Base-by-base conservation (phyloP, 2,888 invertebrate genomes). In the Tachystola acroxantha region DNA sequence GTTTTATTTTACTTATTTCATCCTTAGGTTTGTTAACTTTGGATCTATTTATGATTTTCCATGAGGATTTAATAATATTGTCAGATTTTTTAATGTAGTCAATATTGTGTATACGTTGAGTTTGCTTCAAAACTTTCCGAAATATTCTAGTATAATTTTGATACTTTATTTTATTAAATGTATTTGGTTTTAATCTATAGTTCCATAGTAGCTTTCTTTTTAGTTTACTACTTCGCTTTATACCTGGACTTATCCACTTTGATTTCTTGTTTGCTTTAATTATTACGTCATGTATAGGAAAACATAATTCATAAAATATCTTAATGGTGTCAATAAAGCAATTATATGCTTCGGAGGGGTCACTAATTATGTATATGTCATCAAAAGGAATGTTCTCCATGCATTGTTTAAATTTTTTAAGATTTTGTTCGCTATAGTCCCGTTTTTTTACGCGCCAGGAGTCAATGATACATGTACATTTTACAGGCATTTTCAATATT, bases 161-260 rank as follows among this genome's bases (percentile, higher is more conserved):
- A 33, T 33, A 33, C 10, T 33, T 33, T 12, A 26, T 14, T 33
- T 33, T 34, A 28, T 28, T 34, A 14, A 12, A 5, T 11, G 2
- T 27, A 22, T 16, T 34, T 34, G 34, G 13, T 27, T 34, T 34
- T 10, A 28, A 7, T 28, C 34, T 34, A 19, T 11, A 11, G 5
- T 34, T 14, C 34, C 34, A 34, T 20, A 34, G 11, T 11, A 34
- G 9, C 20, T 28, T 34, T 34, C 34, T 34, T n/a, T 34, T 34
- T 20, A 28, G 5, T 20, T 24, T 27, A 28, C 34, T 28, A 20
- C 34, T 28, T 11, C 11, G 19, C 13, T 28, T 34, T 24, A 34
- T 34, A 19, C 34, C 13, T 12, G 4, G 10, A 2, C 19, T 20
- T 19, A 34, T 34, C 34, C 34, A 34, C 9, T 28, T 28, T 11